Conservation (phyloP, 2,888 invertebrate species). For the Lutraria lutraria region DNA sequence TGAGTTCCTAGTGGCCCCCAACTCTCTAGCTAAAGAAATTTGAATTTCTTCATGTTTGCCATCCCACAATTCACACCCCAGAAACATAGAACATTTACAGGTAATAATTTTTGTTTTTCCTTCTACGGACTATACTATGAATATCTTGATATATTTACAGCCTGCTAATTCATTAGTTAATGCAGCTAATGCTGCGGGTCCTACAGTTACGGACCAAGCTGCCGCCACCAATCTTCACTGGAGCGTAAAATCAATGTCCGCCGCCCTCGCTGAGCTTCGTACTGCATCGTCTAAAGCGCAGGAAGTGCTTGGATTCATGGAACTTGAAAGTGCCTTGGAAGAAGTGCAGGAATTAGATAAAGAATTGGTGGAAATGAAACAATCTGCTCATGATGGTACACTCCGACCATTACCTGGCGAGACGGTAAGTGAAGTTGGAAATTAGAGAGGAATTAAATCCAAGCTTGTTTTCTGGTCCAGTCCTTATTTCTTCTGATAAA, state of each 20-base stretch:
- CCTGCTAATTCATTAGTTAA: constrained; percentile 90
- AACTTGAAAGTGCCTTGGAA: constrained; percentile 93
- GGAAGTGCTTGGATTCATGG: constrained; percentile 89
- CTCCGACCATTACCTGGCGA: constrained; percentile 95
- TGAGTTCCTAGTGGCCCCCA: no score
- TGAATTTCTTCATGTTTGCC: no score
- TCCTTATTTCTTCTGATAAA: no score
- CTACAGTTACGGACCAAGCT: constrained; percentile 93
- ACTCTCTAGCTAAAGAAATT: no score
- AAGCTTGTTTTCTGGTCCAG: no score
- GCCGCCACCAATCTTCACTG: constrained; percentile 92
- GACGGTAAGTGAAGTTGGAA: constrained; percentile 88
- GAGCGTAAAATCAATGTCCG: constrained; percentile 90
- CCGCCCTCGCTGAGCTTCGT: constrained; percentile 90
- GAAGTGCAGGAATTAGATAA: constrained; percentile 93
- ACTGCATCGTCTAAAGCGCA: constrained; percentile 88
- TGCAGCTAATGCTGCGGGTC: constrained; percentile 93
- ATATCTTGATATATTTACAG: constrained; percentile 70
- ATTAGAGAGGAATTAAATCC: no score
- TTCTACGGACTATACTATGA: no score
- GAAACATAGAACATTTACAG: no score
- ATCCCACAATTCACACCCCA: no score
- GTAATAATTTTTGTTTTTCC: no score
- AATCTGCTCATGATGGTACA: constrained; percentile 91
- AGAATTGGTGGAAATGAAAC: constrained; percentile 93